A percentile compares a stretch with the other conserved stretches of the same genome.
phyloP scores from a whole-genome alignment of 2,113 vertebrate species.

The Oreochromis tanganicae region DNA sequence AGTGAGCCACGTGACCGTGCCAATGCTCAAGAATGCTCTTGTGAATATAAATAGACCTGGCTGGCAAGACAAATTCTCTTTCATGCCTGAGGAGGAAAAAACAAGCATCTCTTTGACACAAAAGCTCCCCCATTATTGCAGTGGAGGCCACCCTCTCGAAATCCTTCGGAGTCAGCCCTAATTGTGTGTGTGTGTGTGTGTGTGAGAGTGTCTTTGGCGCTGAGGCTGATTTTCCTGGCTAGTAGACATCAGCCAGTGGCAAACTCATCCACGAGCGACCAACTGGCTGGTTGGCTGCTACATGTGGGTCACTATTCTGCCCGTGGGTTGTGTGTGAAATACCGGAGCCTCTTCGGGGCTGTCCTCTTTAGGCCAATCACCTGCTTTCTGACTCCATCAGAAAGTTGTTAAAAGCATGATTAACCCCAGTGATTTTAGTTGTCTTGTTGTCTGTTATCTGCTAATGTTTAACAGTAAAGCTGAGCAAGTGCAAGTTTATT shows the following conservation, averaged over 20 bases:
- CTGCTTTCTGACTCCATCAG: not conserved
- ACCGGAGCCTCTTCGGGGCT: not conserved
- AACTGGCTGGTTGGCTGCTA: not conserved
- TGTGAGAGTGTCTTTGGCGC: not conserved
- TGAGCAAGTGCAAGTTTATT: not conserved
- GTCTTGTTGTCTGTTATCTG: not conserved
- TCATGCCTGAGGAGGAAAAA: slow-evolving; percentile 62
- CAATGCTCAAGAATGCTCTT: slow-evolving; percentile 66
- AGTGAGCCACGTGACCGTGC: slow-evolving; percentile 44
- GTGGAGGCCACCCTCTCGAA: slow-evolving; percentile 25
- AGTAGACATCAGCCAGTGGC: not conserved
- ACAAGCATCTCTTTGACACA: slow-evolving; percentile 65
- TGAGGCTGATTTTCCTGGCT: not conserved
- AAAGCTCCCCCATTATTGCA: slow-evolving; percentile 48
- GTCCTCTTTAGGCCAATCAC: not conserved
- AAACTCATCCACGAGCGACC: slow-evolving; percentile 1
- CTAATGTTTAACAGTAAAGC: not conserved
- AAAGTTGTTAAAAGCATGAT: slow-evolving; percentile 12
- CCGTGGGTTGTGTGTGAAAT: slow-evolving; percentile 44
- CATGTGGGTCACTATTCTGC: slow-evolving; percentile 35
- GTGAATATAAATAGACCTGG: slow-evolving; percentile 69
- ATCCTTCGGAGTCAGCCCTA: slow-evolving; percentile 24
- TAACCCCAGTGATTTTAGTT: not conserved
- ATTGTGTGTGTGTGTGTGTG: slow-evolving; percentile 18
- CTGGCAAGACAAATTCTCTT: slow-evolving; percentile 62